phyloP scores from a whole-genome alignment of 2,888 invertebrate genomes.

The Gymnoscelis rufifasciata region DNA sequence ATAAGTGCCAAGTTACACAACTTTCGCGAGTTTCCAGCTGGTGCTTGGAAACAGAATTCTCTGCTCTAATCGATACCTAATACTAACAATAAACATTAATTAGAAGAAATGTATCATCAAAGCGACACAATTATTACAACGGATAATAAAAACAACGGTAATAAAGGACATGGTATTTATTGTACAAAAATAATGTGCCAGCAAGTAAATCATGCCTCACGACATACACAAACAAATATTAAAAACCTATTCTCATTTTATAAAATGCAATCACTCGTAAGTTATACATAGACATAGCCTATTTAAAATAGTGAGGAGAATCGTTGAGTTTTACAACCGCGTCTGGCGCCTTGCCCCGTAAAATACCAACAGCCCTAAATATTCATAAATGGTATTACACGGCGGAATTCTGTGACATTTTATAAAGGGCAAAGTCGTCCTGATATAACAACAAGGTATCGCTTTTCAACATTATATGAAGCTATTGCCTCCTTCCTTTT shows the following conservation, averaged over 20 bases:
- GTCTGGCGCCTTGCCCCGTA: constrained; percentile 49
- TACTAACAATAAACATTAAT: neutral
- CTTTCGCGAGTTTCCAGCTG: constrained; percentile 25
- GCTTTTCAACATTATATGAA: constrained; percentile 42
- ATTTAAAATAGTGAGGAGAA: constrained; percentile 64
- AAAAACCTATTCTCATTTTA: constrained; percentile 68
- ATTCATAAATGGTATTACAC: constrained; percentile 26
- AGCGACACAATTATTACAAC: too few relatives aligned
- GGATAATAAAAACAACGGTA: constrained; percentile 66
- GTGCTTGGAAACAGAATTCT: constrained; percentile 17
- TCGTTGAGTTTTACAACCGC: constrained; percentile 75
- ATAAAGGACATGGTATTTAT: constrained; percentile 76
- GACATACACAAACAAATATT: constrained; percentile 75
- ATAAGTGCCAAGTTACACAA: constrained; percentile 28
- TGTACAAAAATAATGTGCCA: constrained; percentile 80
- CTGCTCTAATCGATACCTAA: constrained; percentile 22
- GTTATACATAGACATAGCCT: constrained; percentile 66
- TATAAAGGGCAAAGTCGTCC: constrained; percentile 26
- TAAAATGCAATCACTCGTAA: constrained; percentile 78
- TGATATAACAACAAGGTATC: constrained; percentile 33
- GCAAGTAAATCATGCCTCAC: constrained; percentile 71
- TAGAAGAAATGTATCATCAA: neutral
- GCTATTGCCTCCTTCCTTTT: constrained; percentile 55
- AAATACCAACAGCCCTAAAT: constrained; percentile 51
- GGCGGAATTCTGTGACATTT: constrained; percentile 27